Evolutionary conservation across 2,113 vertebrate species (phyloP), one percentile per base, ranked within the genome.

Genomic region (Machaerirhynchus nigripectus): DNA sequence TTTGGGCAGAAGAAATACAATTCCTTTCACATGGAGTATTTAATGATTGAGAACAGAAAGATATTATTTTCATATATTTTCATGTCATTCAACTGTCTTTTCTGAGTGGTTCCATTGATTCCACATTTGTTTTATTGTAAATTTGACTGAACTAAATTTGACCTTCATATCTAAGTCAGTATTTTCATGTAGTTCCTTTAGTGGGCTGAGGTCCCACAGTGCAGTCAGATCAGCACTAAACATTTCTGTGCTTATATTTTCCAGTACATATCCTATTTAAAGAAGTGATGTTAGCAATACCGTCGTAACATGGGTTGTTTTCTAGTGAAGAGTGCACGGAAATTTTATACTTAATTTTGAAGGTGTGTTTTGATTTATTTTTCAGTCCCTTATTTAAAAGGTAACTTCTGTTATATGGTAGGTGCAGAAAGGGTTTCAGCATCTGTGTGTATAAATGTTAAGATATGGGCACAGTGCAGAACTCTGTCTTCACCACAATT

Each of bases 281-380:
- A n/a, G 8, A 83, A 64, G 11, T 37, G 10, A 49, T 59, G 9
- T 15, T 35, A 77, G 24, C 15, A 73, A 49, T 30, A 14, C 22
- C 12, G 6, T 55, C 0, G 0, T 55, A 49, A 90, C 13, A 18
- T 27, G 31, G 24, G 44, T 9, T 1, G 0, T 46, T n/a, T 71
- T 6, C 26, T 40, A 22, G 42, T 60, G 57, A 89, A 40, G 14
- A 21, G 9, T 65, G 17, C 7, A 55, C 65, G 55, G 9, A 69
- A 61, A 65, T 47, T 46, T 83, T 42, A 57, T 33, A 31, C 9
- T 64, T 64, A 35, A 67, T 76, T 90, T 60, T 79, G 23, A 76
- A 55, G 15, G 1, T 40, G 6, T 64, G 23, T 39, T 95, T 59
- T 55, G 30, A 27, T 64, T 79, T 61, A 19, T 80, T 81, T 83